phyloP scores from a whole-genome alignment of 1,140 invertebrate genomes.

The Pentalonia nigronervosa region DNA sequence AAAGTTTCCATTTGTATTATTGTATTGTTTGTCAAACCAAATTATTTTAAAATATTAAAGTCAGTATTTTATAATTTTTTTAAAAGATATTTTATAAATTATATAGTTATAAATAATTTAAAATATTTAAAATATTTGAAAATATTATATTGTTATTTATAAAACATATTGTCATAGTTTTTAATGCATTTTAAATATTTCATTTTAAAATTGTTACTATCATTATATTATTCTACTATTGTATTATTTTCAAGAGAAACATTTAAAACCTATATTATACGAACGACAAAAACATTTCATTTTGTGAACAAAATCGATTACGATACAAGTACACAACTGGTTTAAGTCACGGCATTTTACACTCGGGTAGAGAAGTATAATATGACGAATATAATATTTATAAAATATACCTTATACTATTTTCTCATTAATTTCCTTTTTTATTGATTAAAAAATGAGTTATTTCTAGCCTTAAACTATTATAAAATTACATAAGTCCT shows the following conservation, averaged over 20 bases:
- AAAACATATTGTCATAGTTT: not conserved
- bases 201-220: not conserved
- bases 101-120: no score
- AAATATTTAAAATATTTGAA: no score
- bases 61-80: no score
- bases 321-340: not conserved
- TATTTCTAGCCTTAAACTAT: no score
- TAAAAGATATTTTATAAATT: no score
- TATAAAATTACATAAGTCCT: no score
- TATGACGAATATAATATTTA: no score
- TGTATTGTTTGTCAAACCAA: not conserved
- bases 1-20: not conserved
- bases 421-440: not conserved
- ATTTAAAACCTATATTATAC: not conserved
- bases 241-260: not conserved
- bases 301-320: not conserved
- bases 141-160: not conserved
- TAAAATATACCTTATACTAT: not conserved
- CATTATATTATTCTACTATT: no score
- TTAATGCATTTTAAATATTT: not conserved
- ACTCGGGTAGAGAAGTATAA: no score
- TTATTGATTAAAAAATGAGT: no score
- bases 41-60: not conserved
- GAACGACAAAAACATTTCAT: not conserved
- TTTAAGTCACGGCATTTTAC: not conserved